Evolutionary conservation across 2,113 vertebrate genomes (phyloP).

Genomic region (Ariopsis seemanni): DNA sequence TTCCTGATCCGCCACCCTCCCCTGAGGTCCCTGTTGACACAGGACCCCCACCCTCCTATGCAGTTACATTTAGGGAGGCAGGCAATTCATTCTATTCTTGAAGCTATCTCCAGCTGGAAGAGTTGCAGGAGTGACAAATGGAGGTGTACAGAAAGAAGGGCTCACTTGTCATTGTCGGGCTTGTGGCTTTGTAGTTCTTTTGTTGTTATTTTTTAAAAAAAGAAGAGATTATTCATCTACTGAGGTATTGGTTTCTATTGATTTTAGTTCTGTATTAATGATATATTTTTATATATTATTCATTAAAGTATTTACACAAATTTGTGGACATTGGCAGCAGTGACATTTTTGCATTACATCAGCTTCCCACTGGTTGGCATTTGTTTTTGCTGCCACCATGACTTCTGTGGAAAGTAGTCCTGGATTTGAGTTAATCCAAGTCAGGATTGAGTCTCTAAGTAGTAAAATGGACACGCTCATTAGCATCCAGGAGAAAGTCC

Average conservation of each 20-base stretch:
- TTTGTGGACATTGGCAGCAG: conserved; percentile 49
- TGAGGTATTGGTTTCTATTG: conserved; percentile 16
- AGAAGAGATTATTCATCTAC: not conserved
- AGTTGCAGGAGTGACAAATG: conserved; percentile 58
- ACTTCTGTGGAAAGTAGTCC: conserved; percentile 56
- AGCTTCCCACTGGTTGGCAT: not conserved
- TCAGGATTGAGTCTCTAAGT: conserved; percentile 78
- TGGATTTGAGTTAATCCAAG: conserved; percentile 75
- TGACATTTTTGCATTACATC: conserved; percentile 26
- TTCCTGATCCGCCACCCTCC: conserved; percentile 59
- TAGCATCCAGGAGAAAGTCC: conserved; percentile 80
- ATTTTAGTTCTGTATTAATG: conserved; percentile 20
- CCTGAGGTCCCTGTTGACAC: conserved; percentile 70
- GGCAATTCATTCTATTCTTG: conserved; percentile 64
- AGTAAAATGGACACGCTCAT: conserved; percentile 84
- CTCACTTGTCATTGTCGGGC: conserved; percentile 28
- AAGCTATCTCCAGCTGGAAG: conserved; percentile 59
- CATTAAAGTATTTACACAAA: conserved; percentile 48
- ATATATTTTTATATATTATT: conserved; percentile 13
- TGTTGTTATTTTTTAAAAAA: not conserved
- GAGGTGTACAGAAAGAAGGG: conserved; percentile 43
- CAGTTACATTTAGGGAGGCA: conserved; percentile 71
- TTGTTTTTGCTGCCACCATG: conserved; percentile 59
- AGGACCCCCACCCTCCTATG: conserved; percentile 48
- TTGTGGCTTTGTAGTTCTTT: conserved; percentile 30